Evolutionary conservation across 2,113 vertebrate species (phyloP), one percentile per base, ranked within the genome.

Genomic region (Perca schrenkii): DNA sequence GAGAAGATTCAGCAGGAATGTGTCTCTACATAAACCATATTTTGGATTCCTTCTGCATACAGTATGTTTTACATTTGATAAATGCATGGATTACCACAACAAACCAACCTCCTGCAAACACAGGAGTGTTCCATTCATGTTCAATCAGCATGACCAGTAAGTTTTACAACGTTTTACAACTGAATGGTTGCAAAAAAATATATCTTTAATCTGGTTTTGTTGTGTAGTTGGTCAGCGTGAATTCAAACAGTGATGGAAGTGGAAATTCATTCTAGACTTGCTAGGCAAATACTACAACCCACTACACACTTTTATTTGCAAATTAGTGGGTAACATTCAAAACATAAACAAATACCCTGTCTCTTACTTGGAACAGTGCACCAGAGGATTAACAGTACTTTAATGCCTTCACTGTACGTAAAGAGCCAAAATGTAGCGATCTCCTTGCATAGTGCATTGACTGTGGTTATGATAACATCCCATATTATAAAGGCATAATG

Each of bases 211-310:
- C 2, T 65, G 52, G 17, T 54, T 40, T 68, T 82, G n/a, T 60
- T 52, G 43, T 57, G 43, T 28, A 14, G 25, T 13, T 11, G 0
- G n/a, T 43, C 28, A 47, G 8, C 22, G 31, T 52, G 12, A 15
- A n/a, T 31, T 77, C 31, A 31, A 73, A 74, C 17, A 46, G 49
- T 8, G 43, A 46, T 52, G 16, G 6, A 47, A 10, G 58, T 4
- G 54, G 49, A 74, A 31, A 72, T 68, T 85, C 70, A 79, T 79
- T 73, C n/a, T 73, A 77, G 4, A 52, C 76, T 16, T 31, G 3
- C 43, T 17, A 63, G 7, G 76, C 57, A 88, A 83, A 85, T 74
- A 60, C 16, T 10, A 17, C 58, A 43, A 43, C 40, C 40, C 40
- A 43, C 40, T 43, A 43, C 40, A 43, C 40, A 43, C 40, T 43